Evolutionary conservation across 2,113 vertebrate species (phyloP).

Genomic region (Corythornis madagascariensis): DNA sequence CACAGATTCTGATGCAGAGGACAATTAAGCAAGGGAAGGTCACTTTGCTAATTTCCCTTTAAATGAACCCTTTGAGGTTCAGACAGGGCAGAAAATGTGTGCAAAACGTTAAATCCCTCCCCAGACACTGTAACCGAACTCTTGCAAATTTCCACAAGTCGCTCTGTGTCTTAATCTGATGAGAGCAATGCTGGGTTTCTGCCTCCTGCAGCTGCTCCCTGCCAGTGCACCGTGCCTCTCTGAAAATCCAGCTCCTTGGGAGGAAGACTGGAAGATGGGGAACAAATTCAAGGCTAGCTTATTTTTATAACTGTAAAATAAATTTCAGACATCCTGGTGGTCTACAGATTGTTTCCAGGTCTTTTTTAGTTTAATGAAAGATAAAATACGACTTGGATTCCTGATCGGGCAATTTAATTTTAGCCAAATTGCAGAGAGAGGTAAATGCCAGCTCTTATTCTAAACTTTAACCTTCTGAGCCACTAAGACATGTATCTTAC

Average conservation of each 20-base stretch:
- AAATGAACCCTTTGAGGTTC: neutral
- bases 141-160: constrained; percentile 14
- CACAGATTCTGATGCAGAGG: neutral
- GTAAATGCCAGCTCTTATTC: constrained; percentile 30
- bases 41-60: neutral
- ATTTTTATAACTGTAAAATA: constrained; percentile 60
- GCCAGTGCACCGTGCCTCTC: neutral
- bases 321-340: constrained; percentile 52
- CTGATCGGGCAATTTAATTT: constrained; percentile 24
- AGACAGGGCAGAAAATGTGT: neutral
- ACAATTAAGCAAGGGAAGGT: neutral
- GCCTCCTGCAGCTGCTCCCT: neutral
- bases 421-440: constrained; percentile 11
- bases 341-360: constrained; percentile 56
- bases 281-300: constrained; percentile 56
- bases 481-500: constrained; percentile 14
- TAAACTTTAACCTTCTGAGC: constrained; percentile 49
- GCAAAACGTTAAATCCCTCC: neutral
- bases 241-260: constrained; percentile 31
- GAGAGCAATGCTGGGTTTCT: constrained; percentile 1
- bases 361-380: constrained; percentile 55
- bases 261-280: constrained; percentile 47
- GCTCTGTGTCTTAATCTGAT: neutral
- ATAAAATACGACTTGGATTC: constrained; percentile 47
- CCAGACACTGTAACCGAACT: constrained; percentile 9